Evolutionary conservation across 2,113 vertebrate species (phyloP).

Genomic region (Engystomops pustulosus): DNA sequence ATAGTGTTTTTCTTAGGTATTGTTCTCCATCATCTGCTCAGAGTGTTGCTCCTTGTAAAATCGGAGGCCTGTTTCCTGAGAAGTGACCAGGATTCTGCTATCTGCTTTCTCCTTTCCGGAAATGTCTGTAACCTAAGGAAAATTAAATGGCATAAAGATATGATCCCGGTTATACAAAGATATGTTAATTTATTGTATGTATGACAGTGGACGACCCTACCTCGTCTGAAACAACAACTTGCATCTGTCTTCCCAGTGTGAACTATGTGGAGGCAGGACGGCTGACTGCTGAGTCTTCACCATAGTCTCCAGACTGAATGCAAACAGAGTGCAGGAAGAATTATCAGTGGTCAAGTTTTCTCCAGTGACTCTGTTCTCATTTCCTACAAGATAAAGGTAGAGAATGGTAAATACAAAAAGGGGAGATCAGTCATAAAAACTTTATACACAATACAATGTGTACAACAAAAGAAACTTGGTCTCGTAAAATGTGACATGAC

Average conservation of each 20-base stretch:
- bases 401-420: neutral
- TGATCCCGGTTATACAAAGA: neutral
- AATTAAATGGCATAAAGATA: neutral
- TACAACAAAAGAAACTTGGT: too few relatives aligned
- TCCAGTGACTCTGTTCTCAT: slow-evolving; percentile 20
- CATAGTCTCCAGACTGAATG: slow-evolving; percentile 65
- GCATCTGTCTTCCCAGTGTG: slow-evolving; percentile 68
- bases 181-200: neutral
- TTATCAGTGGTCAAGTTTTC: neutral
- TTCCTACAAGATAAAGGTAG: slow-evolving; percentile 60
- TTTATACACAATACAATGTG: too few relatives aligned
- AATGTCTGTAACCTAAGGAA: neutral
- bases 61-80: neutral
- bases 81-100: neutral
- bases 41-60: slow-evolving; percentile 15
- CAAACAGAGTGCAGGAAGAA: slow-evolving; percentile 65
- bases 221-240: slow-evolving; percentile 66
- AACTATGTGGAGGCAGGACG: neutral
- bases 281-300: slow-evolving; percentile 32
- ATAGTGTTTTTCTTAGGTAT: neutral
- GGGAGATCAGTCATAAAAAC: too few relatives aligned
- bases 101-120: neutral
- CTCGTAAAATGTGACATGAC: too few relatives aligned
- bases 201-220: slow-evolving; percentile 61
- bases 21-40: neutral